These are phyloP conservation scores for Sweltsa coloradensis DNA, from an alignment of 1,140 invertebrate genomes.

Conservation along the genomic window DNA sequence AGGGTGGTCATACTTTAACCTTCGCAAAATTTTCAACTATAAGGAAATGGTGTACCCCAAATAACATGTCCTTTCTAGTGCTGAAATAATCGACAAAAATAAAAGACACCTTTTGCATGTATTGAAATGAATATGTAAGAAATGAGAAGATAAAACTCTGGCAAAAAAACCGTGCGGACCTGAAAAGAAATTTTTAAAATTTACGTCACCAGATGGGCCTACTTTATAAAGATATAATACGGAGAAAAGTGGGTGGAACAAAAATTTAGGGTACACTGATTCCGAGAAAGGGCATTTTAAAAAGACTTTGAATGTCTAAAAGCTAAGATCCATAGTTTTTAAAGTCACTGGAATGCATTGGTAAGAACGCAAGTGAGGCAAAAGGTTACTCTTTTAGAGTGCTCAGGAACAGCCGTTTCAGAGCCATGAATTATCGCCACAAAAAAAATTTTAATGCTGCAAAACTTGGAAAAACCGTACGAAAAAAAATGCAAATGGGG, in stretches of 20 bases:
- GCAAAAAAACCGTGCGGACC: conserved; percentile 16
- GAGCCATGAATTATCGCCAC: conserved; percentile 17
- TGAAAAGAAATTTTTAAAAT: conserved; percentile 16
- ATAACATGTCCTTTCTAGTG: conserved; percentile 21
- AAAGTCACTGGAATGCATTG: too few relatives aligned
- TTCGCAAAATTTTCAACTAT: conserved; percentile 13
- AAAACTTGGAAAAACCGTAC: conserved; percentile 24
- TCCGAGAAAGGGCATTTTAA: conserved; percentile 19
- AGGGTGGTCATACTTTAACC: conserved; percentile 21
- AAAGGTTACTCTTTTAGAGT: conserved; percentile 16
- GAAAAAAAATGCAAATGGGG: conserved; percentile 23
- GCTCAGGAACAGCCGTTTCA: conserved; percentile 19
- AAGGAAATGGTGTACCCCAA: conserved; percentile 8
- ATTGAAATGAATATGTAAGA: conserved; percentile 21
- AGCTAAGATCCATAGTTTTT: too few relatives aligned
- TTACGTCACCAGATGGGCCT: conserved; percentile 20
- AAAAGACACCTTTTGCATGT: conserved; percentile 21
- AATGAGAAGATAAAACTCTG: conserved; percentile 15
- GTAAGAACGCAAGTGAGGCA: not conserved
- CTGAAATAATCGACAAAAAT: conserved; percentile 17
- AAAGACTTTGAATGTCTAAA: too few relatives aligned
- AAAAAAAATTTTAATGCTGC: conserved; percentile 23
- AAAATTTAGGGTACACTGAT: not conserved
- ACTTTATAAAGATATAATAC: conserved; percentile 21
- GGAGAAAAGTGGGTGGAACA: conserved; percentile 17